phyloP scores from a whole-genome alignment of 2,888 invertebrate genomes.

The Palloptera scutellata region DNA sequence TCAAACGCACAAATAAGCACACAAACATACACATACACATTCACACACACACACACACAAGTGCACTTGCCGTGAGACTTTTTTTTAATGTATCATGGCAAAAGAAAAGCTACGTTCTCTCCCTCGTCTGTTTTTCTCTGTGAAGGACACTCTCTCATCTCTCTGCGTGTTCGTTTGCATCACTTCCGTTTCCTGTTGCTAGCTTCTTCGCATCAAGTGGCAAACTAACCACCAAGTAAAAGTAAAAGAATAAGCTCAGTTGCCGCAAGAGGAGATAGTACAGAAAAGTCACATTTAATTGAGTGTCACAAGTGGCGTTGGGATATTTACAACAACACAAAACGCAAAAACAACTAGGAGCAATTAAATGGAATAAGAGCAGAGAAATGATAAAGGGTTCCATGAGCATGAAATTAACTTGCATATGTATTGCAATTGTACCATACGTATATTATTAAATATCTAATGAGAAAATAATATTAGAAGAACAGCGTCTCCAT shows the following conservation, averaged over 20 bases:
- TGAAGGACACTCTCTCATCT: too few relatives aligned
- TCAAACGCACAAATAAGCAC: too few relatives aligned
- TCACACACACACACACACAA: too few relatives aligned
- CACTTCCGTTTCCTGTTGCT: slow-evolving; percentile 25
- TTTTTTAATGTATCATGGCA: too few relatives aligned
- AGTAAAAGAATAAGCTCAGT: background rate
- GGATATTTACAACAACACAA: background rate
- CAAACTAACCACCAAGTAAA: background rate
- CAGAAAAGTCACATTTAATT: slow-evolving; percentile 11
- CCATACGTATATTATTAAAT: too few relatives aligned
- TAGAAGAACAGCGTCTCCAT: too few relatives aligned
- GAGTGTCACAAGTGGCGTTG: slow-evolving; percentile 20
- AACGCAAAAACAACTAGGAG: background rate
- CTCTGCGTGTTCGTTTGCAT: slow-evolving; percentile 1
- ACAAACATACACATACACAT: too few relatives aligned
- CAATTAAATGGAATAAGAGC: slow-evolving; percentile 14
- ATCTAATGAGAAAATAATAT: too few relatives aligned
- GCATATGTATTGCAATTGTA: background rate
- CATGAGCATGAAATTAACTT: background rate
- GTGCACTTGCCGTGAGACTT: too few relatives aligned
- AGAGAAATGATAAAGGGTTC: too few relatives aligned
- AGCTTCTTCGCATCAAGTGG: background rate
- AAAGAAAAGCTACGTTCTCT: too few relatives aligned
- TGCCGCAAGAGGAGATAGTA: background rate
- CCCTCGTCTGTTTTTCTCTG: too few relatives aligned